Evolutionary conservation across 2,797 vertebrate genomes (phyloP).

Genomic region (Antennarius maculatus): DNA sequence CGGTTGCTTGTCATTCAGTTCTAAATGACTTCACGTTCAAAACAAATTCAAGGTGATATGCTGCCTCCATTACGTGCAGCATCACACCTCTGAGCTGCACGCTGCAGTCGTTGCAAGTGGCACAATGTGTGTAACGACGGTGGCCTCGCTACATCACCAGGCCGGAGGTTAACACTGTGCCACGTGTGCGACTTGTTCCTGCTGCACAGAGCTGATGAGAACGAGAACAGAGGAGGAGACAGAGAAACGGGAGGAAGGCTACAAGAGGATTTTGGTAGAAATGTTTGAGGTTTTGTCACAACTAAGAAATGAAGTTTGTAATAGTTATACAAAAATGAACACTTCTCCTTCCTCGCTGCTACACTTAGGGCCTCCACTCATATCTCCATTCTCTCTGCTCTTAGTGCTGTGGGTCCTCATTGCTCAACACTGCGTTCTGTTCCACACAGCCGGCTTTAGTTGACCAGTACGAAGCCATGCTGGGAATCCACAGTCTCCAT

Average conservation of each 20-base stretch:
- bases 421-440: constrained; percentile 72
- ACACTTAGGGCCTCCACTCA: constrained; percentile 59
- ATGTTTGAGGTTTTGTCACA: constrained; percentile 66
- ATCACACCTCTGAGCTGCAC: constrained; percentile 18
- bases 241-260: constrained; percentile 72
- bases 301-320: constrained; percentile 70
- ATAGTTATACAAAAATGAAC: constrained; percentile 64
- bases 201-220: constrained; percentile 46
- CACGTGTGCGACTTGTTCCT: constrained; percentile 36
- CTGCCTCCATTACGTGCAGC: constrained; percentile 37
- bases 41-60: constrained; percentile 47
- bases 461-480: constrained; percentile 96
- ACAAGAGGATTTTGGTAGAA: constrained; percentile 73
- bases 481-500: constrained; percentile 98
- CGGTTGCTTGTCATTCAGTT: constrained; percentile 60
- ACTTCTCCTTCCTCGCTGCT: constrained; percentile 68
- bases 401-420: constrained; percentile 58
- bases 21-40: constrained; percentile 48
- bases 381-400: constrained; percentile 61
- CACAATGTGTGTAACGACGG: constrained; percentile 22
- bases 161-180: constrained; percentile 25
- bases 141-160: constrained; percentile 21
- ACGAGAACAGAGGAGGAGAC: constrained; percentile 55
- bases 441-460: constrained; percentile 74
- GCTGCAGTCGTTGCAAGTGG: constrained; percentile 32